A percentile compares a stretch with the other conserved stretches of the same genome.
These are phyloP conservation scores for Clarias platycephalus DNA, from an alignment of 2,797 vertebrate species.

Conservation along the genomic window DNA sequence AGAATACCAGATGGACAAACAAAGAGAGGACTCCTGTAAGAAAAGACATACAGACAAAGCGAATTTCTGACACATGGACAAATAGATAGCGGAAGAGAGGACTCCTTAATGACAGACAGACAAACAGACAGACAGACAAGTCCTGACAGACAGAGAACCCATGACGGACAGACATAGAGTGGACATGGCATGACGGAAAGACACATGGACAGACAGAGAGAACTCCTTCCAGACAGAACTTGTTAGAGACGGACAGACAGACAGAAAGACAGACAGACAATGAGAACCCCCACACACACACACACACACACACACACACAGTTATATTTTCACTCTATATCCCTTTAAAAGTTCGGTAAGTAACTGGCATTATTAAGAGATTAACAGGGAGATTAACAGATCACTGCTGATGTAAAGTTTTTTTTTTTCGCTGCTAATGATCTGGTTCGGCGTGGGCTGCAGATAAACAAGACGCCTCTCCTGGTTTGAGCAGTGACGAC, in stretches of 20 bases:
- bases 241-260: neutral
- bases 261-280: neutral
- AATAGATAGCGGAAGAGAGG: neutral
- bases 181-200: neutral
- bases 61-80: neutral
- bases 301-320: slow-evolving; percentile 38
- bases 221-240: neutral
- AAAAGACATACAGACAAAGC: neutral
- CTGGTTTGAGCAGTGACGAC: slow-evolving; percentile 57
- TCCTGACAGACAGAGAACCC: too few relatives aligned
- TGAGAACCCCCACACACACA: neutral
- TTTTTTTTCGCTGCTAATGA: slow-evolving; percentile 62
- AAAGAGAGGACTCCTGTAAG: neutral
- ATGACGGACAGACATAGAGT: neutral
- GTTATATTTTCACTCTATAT: neutral
- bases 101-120: neutral
- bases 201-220: neutral
- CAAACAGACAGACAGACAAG: neutral
- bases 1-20: neutral
- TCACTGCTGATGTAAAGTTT: slow-evolving; percentile 21
- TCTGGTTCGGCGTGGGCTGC: slow-evolving; percentile 57
- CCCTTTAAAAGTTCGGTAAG: neutral
- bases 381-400: slow-evolving; percentile 28
- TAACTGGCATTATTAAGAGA: neutral
- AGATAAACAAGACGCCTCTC: slow-evolving; percentile 46